phyloP scores from a whole-genome alignment of 2,797 vertebrate genomes.

The Channa striata region DNA sequence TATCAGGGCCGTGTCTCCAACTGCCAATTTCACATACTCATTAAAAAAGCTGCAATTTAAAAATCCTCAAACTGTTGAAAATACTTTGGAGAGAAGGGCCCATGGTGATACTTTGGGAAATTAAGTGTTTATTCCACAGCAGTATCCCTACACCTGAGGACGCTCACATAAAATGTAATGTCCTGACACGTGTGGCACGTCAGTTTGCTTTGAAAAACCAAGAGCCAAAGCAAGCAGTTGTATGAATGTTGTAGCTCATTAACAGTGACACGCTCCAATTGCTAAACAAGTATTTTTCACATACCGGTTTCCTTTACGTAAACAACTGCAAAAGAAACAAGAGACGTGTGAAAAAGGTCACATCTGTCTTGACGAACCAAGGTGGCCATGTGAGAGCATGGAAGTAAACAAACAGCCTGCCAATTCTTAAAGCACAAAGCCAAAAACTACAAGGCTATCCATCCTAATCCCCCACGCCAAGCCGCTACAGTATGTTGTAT shows the following conservation, averaged over 20 bases:
- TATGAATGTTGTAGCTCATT: background rate
- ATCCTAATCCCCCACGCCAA: slow-evolving; percentile 20
- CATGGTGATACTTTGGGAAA: slow-evolving; percentile 18
- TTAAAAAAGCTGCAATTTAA: slow-evolving; percentile 53
- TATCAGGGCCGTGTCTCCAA: slow-evolving; percentile 42
- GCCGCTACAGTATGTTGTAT: slow-evolving; percentile 30
- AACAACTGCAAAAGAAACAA: background rate
- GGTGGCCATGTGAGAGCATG: slow-evolving; percentile 10
- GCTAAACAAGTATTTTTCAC: background rate
- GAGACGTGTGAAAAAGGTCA: slow-evolving; percentile 21
- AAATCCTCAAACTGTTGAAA: slow-evolving; percentile 32
- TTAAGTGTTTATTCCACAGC: slow-evolving; percentile 26
- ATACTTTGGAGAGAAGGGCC: slow-evolving; percentile 25
- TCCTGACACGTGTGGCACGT: background rate
- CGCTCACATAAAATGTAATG: background rate
- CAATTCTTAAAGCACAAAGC: slow-evolving; percentile 50
- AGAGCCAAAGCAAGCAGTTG: background rate
- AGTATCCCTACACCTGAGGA: background rate
- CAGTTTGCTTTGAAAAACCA: slow-evolving; percentile 5
- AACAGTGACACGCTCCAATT: background rate
- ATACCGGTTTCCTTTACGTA: slow-evolving; percentile 19
- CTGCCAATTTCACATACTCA: slow-evolving; percentile 51
- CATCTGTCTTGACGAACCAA: slow-evolving; percentile 39
- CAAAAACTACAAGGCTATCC: slow-evolving; percentile 45
- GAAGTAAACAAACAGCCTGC: slow-evolving; percentile 49